Evolutionary conservation across 2,113 vertebrate genomes (phyloP).

Genomic region (Caranx melampygus): DNA sequence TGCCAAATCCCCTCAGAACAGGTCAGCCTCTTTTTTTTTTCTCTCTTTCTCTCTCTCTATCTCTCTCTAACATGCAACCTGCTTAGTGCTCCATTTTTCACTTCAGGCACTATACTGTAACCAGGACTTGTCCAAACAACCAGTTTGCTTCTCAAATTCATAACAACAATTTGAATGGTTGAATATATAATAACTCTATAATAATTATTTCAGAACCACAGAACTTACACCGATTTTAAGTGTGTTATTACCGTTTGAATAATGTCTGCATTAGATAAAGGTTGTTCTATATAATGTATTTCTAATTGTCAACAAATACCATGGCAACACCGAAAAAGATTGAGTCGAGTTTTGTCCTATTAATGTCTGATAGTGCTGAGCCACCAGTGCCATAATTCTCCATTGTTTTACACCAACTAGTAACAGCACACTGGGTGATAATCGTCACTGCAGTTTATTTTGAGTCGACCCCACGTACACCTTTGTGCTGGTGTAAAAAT

Average conservation of each 20-base stretch:
- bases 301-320: too few relatives aligned
- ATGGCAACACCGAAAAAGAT: too few relatives aligned
- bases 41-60: neutral
- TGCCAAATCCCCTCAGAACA: conserved; percentile 91
- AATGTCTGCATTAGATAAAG: neutral
- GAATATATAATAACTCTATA: neutral
- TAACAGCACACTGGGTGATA: too few relatives aligned
- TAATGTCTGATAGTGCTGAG: too few relatives aligned
- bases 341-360: too few relatives aligned
- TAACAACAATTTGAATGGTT: neutral
- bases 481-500: too few relatives aligned
- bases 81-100: conserved; percentile 37
- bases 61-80: conserved; percentile 11
- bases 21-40: conserved; percentile 77
- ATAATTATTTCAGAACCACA: neutral
- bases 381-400: too few relatives aligned
- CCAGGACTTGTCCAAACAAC: neutral
- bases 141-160: neutral
- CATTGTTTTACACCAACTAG: too few relatives aligned
- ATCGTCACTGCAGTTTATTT: too few relatives aligned
- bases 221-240: neutral
- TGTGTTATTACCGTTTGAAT: neutral
- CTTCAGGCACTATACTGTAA: neutral
- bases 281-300: too few relatives aligned
- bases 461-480: too few relatives aligned